Percentiles rank a stretch among this genome's conserved stretches.
Conservation (phyloP, 2,797 vertebrate species). For the Acanthurus tractus region DNA sequence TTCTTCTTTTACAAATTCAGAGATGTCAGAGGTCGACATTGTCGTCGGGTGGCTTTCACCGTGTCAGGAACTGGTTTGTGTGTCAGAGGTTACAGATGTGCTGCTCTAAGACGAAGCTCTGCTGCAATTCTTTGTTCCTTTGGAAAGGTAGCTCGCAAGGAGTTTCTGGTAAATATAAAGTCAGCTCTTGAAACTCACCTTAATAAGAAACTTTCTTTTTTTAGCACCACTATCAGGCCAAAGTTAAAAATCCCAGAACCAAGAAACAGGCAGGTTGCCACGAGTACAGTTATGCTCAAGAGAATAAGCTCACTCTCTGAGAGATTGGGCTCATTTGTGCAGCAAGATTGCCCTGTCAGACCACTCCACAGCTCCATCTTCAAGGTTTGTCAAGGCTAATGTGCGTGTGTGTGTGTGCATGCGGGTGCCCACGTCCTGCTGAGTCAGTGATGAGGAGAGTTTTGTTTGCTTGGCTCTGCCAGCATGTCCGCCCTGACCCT, state of each 20-base stretch:
- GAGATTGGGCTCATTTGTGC: slow-evolving; percentile 39
- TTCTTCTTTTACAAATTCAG: no score
- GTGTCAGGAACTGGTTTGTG: no score
- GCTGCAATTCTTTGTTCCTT: no score
- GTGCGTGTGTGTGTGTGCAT: slow-evolving; percentile 9
- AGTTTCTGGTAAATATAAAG: no score
- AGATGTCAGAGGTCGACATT: no score
- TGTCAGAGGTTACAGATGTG: no score
- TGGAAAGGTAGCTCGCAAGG: no score
- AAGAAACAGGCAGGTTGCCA: not conserved
- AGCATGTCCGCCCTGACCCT: slow-evolving; percentile 69
- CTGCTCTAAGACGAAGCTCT: no score
- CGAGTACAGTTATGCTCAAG: not conserved
- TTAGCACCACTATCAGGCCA: not conserved
- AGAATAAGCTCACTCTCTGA: slow-evolving; percentile 16
- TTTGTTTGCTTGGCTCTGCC: slow-evolving; percentile 62
- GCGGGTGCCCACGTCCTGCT: slow-evolving; percentile 49
- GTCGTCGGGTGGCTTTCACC: no score
- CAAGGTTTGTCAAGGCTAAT: slow-evolving; percentile 28
- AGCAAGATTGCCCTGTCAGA: slow-evolving; percentile 30
- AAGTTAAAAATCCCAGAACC: not conserved
- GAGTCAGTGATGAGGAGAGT: slow-evolving; percentile 63
- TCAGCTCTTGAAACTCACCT: no score
- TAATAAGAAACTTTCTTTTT: not conserved
- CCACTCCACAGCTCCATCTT: slow-evolving; percentile 18